Evolutionary conservation across 2,888 invertebrate species (phyloP).

Genomic region (Molanna angustata): DNA sequence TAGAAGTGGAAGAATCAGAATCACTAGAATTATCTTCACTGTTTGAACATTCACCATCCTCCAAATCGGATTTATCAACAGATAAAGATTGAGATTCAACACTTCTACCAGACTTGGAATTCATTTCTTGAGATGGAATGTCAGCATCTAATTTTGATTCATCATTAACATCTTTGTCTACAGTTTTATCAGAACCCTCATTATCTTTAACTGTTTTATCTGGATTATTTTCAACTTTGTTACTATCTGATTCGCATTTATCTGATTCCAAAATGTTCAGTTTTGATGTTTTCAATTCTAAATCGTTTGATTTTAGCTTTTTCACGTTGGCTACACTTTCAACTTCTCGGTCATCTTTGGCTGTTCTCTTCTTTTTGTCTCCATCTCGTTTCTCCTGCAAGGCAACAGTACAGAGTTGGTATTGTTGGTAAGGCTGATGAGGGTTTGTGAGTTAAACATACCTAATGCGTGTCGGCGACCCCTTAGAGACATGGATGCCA

Average conservation of each 20-base stretch:
- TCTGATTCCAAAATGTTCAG: no score
- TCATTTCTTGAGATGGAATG: slow-evolving; percentile 34
- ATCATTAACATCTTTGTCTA: slow-evolving; percentile 36
- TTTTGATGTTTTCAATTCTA: no score
- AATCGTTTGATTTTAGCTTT: no score
- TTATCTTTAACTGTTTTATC: no score
- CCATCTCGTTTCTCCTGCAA: slow-evolving; percentile 24
- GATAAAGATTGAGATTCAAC: slow-evolving; percentile 21
- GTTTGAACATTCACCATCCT: slow-evolving; percentile 68
- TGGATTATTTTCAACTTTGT: no score
- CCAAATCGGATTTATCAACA: slow-evolving; percentile 44
- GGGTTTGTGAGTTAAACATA: slow-evolving; percentile 40
- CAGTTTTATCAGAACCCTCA: no score
- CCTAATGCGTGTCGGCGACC: slow-evolving; percentile 49
- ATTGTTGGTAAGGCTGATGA: slow-evolving; percentile 11
- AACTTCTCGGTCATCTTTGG: no score
- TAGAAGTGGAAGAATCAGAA: slow-evolving; percentile 47
- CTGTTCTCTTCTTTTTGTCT: slow-evolving; percentile 26
- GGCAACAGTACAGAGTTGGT: slow-evolving; percentile 28
- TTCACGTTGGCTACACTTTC: no score
- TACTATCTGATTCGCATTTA: no score
- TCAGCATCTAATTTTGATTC: slow-evolving; percentile 37
- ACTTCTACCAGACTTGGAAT: slow-evolving; percentile 22
- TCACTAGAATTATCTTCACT: slow-evolving; percentile 43
- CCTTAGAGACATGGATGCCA: slow-evolving; percentile 54